phyloP scores from a whole-genome alignment of 2,888 invertebrate species.

The Plagodis pulveraria region DNA sequence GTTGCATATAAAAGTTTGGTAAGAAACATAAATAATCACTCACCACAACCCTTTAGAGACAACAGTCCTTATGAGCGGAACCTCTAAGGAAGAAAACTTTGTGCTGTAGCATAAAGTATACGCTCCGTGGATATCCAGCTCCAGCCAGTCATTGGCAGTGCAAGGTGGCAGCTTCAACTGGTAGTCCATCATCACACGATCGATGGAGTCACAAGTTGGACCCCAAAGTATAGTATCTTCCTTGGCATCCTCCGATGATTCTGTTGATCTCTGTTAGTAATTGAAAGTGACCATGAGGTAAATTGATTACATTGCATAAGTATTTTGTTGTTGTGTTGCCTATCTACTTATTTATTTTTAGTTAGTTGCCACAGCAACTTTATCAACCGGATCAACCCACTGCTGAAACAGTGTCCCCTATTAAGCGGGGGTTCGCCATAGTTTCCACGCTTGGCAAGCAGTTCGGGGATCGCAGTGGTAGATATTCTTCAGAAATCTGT shows the following conservation, averaged over 20 bases:
- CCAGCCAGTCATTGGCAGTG: constrained; percentile 48
- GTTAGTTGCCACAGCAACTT: no score
- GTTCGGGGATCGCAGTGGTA: no score
- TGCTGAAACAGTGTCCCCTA: no score
- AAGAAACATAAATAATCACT: constrained; percentile 20
- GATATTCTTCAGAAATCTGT: no score
- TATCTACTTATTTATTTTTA: no score
- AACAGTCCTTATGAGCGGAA: constrained; percentile 46
- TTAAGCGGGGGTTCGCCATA: no score
- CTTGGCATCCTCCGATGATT: constrained; percentile 14
- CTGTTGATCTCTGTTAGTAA: constrained; percentile 23
- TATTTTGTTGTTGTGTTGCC: no score
- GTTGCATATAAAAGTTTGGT: no score
- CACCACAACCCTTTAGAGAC: constrained; percentile 49
- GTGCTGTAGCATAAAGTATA: constrained; percentile 45
- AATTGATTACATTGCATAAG: no score
- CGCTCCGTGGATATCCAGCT: constrained; percentile 46
- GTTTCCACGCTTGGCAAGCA: no score
- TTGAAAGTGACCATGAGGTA: background rate
- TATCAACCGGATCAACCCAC: no score
- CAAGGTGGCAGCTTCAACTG: constrained; percentile 42
- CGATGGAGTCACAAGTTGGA: constrained; percentile 49
- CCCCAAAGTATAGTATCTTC: constrained; percentile 52
- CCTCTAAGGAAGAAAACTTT: constrained; percentile 45
- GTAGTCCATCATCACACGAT: constrained; percentile 45